phyloP scores from a whole-genome alignment of 92 coral and sea anemone species.

The Phenganax marumi region DNA sequence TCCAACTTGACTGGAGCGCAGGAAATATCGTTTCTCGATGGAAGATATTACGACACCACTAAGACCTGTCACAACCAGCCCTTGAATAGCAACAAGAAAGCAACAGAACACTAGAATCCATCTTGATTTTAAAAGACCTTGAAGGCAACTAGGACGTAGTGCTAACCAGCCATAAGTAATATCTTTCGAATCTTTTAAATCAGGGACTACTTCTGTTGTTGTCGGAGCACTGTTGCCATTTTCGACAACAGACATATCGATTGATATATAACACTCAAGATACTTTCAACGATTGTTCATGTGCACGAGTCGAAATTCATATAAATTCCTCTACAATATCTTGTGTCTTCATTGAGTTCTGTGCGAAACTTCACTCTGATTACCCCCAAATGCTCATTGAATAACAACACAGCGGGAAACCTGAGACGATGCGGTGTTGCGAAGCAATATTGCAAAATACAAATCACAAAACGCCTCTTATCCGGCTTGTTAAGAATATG shows the following conservation, averaged over 20 bases:
- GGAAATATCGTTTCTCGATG: conserved; percentile 77
- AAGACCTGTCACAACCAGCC: conserved; percentile 90
- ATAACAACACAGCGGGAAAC: too few relatives aligned
- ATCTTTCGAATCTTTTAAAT: neutral
- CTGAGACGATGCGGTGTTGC: too few relatives aligned
- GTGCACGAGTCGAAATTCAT: neutral
- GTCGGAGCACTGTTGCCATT: neutral
- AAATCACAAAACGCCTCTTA: too few relatives aligned
- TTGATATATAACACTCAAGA: neutral
- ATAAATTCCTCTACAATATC: too few relatives aligned
- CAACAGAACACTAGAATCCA: conserved; percentile 92
- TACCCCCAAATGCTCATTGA: too few relatives aligned
- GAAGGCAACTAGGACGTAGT: conserved; percentile 65
- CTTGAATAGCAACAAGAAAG: conserved; percentile 80
- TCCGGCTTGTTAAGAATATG: too few relatives aligned
- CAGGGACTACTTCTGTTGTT: neutral
- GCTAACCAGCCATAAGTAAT: conserved; percentile 63
- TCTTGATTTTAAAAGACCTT: conserved; percentile 67
- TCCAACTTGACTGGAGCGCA: conserved; percentile 81
- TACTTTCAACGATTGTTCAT: neutral
- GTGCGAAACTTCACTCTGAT: too few relatives aligned
- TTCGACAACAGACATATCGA: neutral
- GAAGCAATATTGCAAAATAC: too few relatives aligned
- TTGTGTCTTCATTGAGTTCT: too few relatives aligned
- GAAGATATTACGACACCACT: conserved; percentile 90